Evolutionary conservation across 2,888 invertebrate species (phyloP).

Genomic region (Panzeria rudis): DNA sequence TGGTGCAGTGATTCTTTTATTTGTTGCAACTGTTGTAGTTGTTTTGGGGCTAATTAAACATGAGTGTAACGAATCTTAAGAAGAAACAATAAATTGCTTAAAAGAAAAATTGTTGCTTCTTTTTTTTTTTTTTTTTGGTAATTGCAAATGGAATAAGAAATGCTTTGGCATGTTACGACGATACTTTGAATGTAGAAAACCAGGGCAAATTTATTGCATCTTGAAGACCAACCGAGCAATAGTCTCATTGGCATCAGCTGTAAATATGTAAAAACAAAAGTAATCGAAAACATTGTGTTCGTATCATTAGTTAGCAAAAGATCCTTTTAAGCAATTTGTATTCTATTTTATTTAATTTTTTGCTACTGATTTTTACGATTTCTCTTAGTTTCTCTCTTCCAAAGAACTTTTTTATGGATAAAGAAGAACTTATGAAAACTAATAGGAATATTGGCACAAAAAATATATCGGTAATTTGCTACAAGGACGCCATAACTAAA

Average conservation of each 20-base stretch:
- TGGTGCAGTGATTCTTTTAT: conserved; percentile 42
- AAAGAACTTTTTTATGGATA: background rate
- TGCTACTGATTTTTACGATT: conserved; percentile 19
- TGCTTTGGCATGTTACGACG: conserved; percentile 20
- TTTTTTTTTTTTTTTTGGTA: conserved; percentile 16
- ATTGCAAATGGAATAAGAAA: conserved; percentile 37
- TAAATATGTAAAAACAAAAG: conserved; percentile 46
- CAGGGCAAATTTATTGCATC: conserved; percentile 15
- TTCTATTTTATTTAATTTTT: background rate
- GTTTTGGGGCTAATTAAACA: conserved; percentile 70
- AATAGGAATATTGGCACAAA: background rate
- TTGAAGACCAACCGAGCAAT: background rate
- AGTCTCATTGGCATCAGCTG: conserved; percentile 62
- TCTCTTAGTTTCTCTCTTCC: background rate
- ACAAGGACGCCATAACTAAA: too few relatives aligned
- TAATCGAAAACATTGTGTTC: conserved; percentile 56
- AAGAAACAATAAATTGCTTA: conserved; percentile 49
- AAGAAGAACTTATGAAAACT: background rate
- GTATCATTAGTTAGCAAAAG: conserved; percentile 57
- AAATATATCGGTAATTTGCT: too few relatives aligned
- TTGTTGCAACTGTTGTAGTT: conserved; percentile 26
- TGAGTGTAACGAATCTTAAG: conserved; percentile 52
- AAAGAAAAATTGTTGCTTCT: conserved; percentile 62
- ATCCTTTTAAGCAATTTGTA: conserved; percentile 48
- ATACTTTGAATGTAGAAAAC: background rate